Evolutionary conservation across 2,797 vertebrate species (phyloP).

Genomic region (Enteromius anoplus): DNA sequence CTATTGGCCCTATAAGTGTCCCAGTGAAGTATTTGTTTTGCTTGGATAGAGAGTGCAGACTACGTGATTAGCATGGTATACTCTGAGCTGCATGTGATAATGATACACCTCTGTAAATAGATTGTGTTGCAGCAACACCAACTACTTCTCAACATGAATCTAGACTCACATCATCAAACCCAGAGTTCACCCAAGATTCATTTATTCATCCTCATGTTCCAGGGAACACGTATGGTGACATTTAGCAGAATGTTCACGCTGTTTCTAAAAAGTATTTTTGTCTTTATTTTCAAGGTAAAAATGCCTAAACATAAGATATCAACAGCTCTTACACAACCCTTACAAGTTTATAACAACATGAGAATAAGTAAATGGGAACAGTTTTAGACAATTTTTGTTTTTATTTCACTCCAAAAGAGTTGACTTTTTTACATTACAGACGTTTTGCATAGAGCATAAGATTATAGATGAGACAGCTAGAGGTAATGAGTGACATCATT

Average conservation of each 20-base stretch:
- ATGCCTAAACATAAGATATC: background rate
- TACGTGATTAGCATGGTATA: slow-evolving; percentile 9
- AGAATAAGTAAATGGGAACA: background rate
- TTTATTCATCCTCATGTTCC: background rate
- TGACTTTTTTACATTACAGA: slow-evolving; percentile 1
- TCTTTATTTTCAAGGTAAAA: background rate
- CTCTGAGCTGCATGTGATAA: slow-evolving; percentile 27
- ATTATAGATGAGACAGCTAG: background rate
- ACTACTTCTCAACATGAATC: background rate
- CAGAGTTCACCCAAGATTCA: background rate
- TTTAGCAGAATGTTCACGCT: background rate
- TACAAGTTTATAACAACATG: background rate
- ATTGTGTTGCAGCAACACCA: background rate
- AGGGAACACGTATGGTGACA: background rate
- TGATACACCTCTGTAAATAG: slow-evolving; percentile 15
- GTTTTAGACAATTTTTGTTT: background rate
- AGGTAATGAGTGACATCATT: slow-evolving; percentile 23
- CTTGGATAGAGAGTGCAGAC: slow-evolving; percentile 23
- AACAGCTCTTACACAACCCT: background rate
- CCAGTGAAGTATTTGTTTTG: slow-evolving; percentile 38
- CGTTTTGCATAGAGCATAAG: slow-evolving; percentile 7
- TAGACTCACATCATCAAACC: background rate
- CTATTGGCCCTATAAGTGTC: slow-evolving; percentile 18
- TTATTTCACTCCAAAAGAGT: background rate
- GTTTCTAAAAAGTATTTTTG: background rate